phyloP scores from a whole-genome alignment of 1,140 invertebrate genomes.

The Eupeodes corollae region DNA sequence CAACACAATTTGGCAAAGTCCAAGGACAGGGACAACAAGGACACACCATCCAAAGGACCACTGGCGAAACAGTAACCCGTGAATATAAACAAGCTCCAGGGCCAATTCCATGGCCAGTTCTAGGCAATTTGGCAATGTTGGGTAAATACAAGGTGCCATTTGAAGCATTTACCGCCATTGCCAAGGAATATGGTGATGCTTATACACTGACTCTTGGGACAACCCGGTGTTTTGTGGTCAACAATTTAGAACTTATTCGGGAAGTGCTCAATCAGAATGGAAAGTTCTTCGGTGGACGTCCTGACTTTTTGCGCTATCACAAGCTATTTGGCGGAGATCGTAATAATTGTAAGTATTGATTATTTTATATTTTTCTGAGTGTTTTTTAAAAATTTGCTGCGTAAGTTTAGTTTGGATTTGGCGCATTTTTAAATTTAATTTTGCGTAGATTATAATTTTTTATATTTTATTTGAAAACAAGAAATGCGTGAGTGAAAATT shows the following conservation, averaged over 20 bases:
- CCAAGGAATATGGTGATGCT: conserved; percentile 61
- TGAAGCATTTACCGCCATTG: conserved; percentile 55
- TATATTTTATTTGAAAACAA: too few relatives aligned
- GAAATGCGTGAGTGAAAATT: too few relatives aligned
- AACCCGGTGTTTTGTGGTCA: conserved; percentile 62
- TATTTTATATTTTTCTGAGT: neutral
- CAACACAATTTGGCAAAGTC: neutral
- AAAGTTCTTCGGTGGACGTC: conserved; percentile 65
- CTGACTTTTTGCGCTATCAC: conserved; percentile 65
- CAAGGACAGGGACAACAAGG: neutral
- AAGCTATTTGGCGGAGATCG: conserved; percentile 61
- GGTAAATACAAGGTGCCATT: conserved; percentile 55
- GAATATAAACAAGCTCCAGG: conserved; percentile 40
- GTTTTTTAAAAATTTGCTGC: too few relatives aligned
- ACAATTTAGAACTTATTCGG: conserved; percentile 57
- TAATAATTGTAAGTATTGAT: conserved; percentile 60
- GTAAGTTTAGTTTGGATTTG: too few relatives aligned
- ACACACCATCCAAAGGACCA: neutral
- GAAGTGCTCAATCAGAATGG: conserved; percentile 73
- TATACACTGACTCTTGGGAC: conserved; percentile 60
- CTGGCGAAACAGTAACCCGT: neutral
- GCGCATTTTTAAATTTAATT: too few relatives aligned
- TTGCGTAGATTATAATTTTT: too few relatives aligned
- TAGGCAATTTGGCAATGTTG: conserved; percentile 60
- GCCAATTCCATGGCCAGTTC: conserved; percentile 53